Evolutionary conservation across 2,888 invertebrate species (phyloP).

Genomic region (Diarsia mendica): DNA sequence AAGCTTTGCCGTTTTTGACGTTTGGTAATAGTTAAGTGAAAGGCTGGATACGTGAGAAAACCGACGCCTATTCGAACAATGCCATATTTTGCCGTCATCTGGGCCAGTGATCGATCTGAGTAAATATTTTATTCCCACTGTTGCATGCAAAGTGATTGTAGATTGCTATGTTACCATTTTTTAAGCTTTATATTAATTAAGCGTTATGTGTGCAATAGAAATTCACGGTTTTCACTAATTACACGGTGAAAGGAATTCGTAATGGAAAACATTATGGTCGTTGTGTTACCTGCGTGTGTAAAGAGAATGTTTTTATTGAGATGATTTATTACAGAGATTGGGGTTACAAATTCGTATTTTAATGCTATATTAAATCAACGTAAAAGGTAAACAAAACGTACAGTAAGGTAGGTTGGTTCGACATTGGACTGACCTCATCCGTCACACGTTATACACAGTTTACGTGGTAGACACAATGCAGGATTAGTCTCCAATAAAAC

Average conservation of each 20-base stretch:
- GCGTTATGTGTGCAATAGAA: constrained; percentile 58
- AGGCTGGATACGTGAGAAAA: constrained; percentile 89
- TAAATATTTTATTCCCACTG: constrained; percentile 86
- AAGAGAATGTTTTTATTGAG: constrained; percentile 45
- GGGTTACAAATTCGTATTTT: constrained; percentile 17
- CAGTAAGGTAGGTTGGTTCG: constrained; percentile 6
- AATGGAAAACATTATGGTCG: constrained; percentile 46
- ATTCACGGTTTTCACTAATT: constrained; percentile 59
- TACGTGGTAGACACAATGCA: constrained; percentile 23
- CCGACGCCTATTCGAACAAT: constrained; percentile 88
- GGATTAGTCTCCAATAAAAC: constrained; percentile 24
- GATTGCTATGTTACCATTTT: constrained; percentile 68
- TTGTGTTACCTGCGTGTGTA: constrained; percentile 55
- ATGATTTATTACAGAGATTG: constrained; percentile 38
- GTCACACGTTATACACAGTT: constrained; percentile 24
- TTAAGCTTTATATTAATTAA: constrained; percentile 46
- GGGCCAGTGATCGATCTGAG: constrained; percentile 86
- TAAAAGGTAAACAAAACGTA: constrained; percentile 17
- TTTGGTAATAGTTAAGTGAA: constrained; percentile 89
- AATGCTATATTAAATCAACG: constrained; percentile 13
- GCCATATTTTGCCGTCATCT: constrained; percentile 87
- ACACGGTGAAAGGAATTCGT: constrained; percentile 53
- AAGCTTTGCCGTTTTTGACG: constrained; percentile 69
- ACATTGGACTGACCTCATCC: constrained; percentile 30
- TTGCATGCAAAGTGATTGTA: constrained; percentile 80